Conservation (phyloP, 2,888 invertebrate genomes). For the Ectemnius cavifrons region DNA sequence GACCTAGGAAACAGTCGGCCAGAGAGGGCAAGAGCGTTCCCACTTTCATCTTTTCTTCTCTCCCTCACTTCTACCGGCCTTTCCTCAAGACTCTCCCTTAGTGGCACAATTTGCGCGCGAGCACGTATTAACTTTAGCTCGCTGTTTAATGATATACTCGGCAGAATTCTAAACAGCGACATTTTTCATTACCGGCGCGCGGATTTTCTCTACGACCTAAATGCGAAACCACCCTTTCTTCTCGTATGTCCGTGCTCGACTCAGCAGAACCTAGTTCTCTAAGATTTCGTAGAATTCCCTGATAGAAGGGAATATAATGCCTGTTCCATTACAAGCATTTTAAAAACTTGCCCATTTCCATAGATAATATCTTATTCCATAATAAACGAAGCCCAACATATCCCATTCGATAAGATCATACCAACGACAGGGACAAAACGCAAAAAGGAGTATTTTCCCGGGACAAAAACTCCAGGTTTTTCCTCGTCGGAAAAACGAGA, state of each 20-base stretch:
- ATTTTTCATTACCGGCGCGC: constrained; percentile 14
- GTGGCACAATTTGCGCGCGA: constrained; percentile 56
- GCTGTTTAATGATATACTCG: constrained; percentile 43
- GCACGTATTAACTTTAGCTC: constrained; percentile 54
- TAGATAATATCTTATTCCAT: too few species aligned
- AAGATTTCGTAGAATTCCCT: too few species aligned
- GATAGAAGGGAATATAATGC: too few species aligned
- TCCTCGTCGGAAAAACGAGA: background rate
- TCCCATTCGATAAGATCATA: background rate
- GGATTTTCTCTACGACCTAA: constrained; percentile 2
- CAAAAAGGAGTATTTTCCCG: background rate
- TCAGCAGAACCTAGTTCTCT: too few species aligned
- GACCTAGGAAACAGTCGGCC: constrained; percentile 53
- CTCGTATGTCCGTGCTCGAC: too few species aligned
- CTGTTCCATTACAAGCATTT: too few species aligned
- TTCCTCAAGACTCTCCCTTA: constrained; percentile 22
- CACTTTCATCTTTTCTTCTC: constrained; percentile 36
- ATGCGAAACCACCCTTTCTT: constrained; percentile 1
- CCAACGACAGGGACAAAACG: background rate
- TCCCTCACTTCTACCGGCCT: constrained; percentile 15
- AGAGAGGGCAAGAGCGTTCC: constrained; percentile 23
- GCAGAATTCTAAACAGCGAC: constrained; percentile 33
- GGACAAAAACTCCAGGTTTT: background rate
- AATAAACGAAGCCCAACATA: too few species aligned
- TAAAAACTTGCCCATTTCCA: too few species aligned